Evolutionary conservation across 2,888 invertebrate species (phyloP).

Genomic region (Morpho achilles): DNA sequence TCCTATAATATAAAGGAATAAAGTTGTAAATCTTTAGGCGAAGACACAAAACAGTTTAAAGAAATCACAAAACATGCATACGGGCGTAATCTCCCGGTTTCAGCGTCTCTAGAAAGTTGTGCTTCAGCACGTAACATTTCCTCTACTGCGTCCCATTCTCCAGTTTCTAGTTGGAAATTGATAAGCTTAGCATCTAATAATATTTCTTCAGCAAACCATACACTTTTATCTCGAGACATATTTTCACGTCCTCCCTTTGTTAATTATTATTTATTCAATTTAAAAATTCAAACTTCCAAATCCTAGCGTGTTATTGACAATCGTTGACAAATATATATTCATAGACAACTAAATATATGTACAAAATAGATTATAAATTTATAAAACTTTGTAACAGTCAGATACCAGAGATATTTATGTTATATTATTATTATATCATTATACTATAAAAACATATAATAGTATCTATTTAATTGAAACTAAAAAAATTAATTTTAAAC

Average conservation of each 20-base stretch:
- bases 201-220: conserved; percentile 76
- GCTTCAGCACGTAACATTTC: conserved; percentile 75
- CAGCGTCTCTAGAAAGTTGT: conserved; percentile 68
- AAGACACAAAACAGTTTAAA: too few species aligned
- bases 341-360: too few species aligned
- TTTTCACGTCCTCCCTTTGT: conserved; percentile 19
- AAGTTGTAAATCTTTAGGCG: background rate
- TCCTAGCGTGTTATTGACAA: too few species aligned
- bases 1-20: conserved; percentile 46
- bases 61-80: conserved; percentile 38
- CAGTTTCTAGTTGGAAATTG: conserved; percentile 70
- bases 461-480: too few species aligned
- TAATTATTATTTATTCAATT: background rate
- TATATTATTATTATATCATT: too few species aligned
- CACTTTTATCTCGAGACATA: conserved; percentile 77
- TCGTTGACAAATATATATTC: too few species aligned
- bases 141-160: conserved; percentile 75
- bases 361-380: too few species aligned
- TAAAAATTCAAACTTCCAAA: conserved; percentile 14
- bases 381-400: too few species aligned
- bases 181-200: conserved; percentile 72
- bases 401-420: too few species aligned
- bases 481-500: too few species aligned
- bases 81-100: conserved; percentile 72
- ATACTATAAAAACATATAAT: too few species aligned